Evolutionary conservation across 2,797 vertebrate genomes (phyloP).

Genomic region (Acipenser ruthenus): DNA sequence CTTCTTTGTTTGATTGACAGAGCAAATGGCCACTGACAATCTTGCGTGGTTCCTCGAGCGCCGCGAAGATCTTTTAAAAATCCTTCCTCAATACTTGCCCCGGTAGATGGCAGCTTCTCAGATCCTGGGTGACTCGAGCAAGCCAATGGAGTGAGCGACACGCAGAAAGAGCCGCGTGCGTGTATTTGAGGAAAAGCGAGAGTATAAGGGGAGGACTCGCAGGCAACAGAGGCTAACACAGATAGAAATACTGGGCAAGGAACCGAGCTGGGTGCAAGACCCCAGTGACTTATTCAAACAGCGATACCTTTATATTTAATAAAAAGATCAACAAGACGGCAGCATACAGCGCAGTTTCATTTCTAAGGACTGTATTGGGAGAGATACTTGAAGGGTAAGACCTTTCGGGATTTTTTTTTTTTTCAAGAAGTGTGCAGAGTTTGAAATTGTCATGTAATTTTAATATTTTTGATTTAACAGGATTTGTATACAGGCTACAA

Average conservation of each 20-base stretch:
- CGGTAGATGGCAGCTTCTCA: slow-evolving; percentile 67
- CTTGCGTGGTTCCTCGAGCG: slow-evolving; percentile 50
- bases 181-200: not conserved
- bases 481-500: too few relatives aligned
- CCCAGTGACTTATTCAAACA: slow-evolving; percentile 1
- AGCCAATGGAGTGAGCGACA: slow-evolving; percentile 30
- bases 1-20: slow-evolving; percentile 67
- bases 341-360: not conserved
- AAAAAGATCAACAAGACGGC: not conserved
- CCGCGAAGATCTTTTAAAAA: slow-evolving; percentile 77
- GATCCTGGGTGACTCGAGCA: slow-evolving; percentile 34
- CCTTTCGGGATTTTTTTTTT: slow-evolving; percentile 19
- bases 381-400: slow-evolving; percentile 28
- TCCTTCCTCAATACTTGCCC: slow-evolving; percentile 59
- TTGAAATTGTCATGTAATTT: too few relatives aligned
- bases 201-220: not conserved
- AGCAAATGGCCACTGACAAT: slow-evolving; percentile 54
- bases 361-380: slow-evolving; percentile 1
- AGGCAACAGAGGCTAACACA: not conserved
- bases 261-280: not conserved
- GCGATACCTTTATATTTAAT: not conserved
- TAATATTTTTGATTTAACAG: too few relatives aligned
- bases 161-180: slow-evolving; percentile 13
- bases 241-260: not conserved
- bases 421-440: not conserved